These are phyloP conservation scores for Mythimna ferrago DNA, from an alignment of 2,888 invertebrate genomes.

Conservation along the genomic window DNA sequence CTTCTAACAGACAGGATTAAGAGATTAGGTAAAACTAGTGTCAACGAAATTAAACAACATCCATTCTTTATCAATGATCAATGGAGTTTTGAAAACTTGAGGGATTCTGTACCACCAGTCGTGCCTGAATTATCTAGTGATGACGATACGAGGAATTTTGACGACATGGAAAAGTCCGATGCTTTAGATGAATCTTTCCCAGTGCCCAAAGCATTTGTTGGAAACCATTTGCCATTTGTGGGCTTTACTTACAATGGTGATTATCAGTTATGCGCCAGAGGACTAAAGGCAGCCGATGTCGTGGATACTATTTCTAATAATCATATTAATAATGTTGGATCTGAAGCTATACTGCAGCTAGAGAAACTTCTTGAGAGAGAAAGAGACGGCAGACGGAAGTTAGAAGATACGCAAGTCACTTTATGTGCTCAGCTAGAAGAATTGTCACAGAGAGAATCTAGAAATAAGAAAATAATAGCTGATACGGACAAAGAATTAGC, in stretches of 20 bases:
- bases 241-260: conserved; percentile 99
- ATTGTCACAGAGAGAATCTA: conserved; percentile 94
- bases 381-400: conserved; percentile 92
- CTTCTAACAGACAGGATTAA: conserved; percentile 97
- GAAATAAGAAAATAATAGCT: conserved; percentile 94
- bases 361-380: conserved; percentile 95
- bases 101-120: conserved; percentile 98
- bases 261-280: conserved; percentile 93
- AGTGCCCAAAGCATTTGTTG: conserved; percentile 99
- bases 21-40: conserved; percentile 97
- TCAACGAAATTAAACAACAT: conserved; percentile 98
- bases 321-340: conserved; percentile 91
- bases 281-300: conserved; percentile 89
- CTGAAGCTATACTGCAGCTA: conserved; percentile 92
- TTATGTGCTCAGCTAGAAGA: conserved; percentile 94
- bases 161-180: conserved; percentile 98
- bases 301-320: conserved; percentile 92
- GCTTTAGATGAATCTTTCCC: conserved; percentile 98
- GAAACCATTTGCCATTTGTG: conserved; percentile 99
- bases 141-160: conserved; percentile 99
- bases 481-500: conserved; percentile 97
- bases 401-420: conserved; percentile 94
- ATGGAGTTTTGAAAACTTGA: conserved; percentile 99
- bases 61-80: conserved; percentile 99
- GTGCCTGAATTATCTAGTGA: conserved; percentile 98